Evolutionary conservation across 2,797 vertebrate species (phyloP).

Genomic region (Vipera latastei): DNA sequence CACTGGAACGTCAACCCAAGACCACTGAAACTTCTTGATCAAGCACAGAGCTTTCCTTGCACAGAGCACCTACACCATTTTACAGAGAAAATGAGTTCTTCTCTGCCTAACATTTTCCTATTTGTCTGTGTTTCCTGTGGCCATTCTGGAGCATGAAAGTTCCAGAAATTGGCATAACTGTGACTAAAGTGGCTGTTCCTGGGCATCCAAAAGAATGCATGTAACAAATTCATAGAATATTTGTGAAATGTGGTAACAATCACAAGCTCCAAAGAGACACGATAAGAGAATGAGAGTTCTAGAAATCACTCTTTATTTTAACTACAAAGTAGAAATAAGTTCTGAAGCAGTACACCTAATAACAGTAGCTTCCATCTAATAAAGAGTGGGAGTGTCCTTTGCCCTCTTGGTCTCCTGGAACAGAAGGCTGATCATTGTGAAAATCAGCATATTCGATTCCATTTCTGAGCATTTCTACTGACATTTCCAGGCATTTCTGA

Average conservation of each 20-base stretch:
- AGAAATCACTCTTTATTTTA: neutral
- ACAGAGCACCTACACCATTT: neutral
- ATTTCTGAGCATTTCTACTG: neutral
- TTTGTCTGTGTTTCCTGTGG: constrained; percentile 4
- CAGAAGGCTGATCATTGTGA: neutral
- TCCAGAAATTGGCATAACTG: neutral
- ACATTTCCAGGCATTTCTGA: neutral
- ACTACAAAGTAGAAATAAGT: neutral
- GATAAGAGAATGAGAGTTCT: neutral
- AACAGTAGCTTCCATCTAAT: neutral
- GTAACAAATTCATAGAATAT: neutral
- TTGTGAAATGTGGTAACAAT: neutral
- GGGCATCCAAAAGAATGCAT: neutral
- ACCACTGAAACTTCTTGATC: neutral
- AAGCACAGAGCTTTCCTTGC: neutral
- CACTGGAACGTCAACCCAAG: constrained; percentile 23
- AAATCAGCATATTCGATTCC: neutral
- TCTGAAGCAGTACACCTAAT: neutral
- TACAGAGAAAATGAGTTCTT: neutral
- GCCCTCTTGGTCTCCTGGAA: neutral
- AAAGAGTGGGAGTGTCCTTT: neutral
- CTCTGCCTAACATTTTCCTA: no score
- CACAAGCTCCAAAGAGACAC: no score
- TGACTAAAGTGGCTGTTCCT: neutral
- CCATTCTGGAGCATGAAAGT: neutral